phyloP scores from a whole-genome alignment of 2,797 vertebrate species.

The Sandelia bainsii region DNA sequence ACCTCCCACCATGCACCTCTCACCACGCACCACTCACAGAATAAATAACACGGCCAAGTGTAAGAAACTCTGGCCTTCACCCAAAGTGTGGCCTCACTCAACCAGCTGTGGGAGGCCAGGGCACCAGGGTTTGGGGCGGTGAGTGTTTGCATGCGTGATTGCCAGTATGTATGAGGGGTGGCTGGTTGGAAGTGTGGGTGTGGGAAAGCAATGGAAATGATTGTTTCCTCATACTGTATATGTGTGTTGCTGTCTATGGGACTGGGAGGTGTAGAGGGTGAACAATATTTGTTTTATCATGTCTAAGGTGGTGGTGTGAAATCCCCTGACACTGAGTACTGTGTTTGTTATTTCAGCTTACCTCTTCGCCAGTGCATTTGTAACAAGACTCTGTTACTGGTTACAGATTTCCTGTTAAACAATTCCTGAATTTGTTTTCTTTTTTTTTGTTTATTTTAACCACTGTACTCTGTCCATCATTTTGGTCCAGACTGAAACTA shows the following conservation, averaged over 20 bases:
- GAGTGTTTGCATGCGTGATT: constrained; percentile 75
- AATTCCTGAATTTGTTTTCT: not conserved
- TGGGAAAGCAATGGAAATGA: constrained; percentile 61
- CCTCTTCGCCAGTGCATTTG: constrained; percentile 18
- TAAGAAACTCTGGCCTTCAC: constrained; percentile 68
- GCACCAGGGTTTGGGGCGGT: constrained; percentile 62
- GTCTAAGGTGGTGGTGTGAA: constrained; percentile 59
- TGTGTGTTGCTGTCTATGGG: constrained; percentile 31
- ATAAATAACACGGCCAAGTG: constrained; percentile 79
- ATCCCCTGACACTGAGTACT: constrained; percentile 50
- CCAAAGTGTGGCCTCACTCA: constrained; percentile 73
- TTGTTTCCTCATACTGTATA: constrained; percentile 46
- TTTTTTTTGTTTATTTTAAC: not conserved
- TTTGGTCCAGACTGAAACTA: constrained; percentile 5
- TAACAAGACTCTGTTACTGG: constrained; percentile 3
- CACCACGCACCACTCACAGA: constrained; percentile 61
- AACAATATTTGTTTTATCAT: constrained; percentile 60
- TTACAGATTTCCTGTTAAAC: constrained; percentile 12
- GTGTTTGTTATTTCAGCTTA: constrained; percentile 33
- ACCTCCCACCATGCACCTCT: constrained; percentile 75
- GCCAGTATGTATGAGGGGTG: constrained; percentile 52
- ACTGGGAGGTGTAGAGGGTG: constrained; percentile 44
- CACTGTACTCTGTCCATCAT: not conserved
- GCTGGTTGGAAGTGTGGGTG: constrained; percentile 62
- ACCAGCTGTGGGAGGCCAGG: constrained; percentile 72